Conservation (phyloP, 2,888 invertebrate species). For the Rugalucina vietnamica region DNA sequence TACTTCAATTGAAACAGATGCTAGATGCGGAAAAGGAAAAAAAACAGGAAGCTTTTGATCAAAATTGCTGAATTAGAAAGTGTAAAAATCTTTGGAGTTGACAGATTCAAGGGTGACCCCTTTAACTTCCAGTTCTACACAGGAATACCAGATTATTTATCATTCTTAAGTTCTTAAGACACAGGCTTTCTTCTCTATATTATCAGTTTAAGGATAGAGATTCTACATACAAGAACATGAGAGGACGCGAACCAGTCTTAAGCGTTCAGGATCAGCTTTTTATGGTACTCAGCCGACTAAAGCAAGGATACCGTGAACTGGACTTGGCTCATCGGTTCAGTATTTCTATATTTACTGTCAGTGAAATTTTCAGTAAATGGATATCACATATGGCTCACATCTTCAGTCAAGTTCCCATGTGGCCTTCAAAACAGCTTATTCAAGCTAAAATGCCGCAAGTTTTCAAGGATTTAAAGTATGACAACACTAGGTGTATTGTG, state of each 20-base stretch:
- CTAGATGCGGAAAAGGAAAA: no score
- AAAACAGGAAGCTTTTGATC: no score
- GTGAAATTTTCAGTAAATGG: background rate
- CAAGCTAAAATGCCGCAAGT: no score
- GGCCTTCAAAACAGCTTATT: no score
- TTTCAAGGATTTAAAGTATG: no score
- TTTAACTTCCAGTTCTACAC: constrained; percentile 3
- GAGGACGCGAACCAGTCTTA: background rate
- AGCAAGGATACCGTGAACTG: background rate
- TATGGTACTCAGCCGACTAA: background rate
- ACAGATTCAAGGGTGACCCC: background rate
- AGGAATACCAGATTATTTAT: background rate
- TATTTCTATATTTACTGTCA: background rate
- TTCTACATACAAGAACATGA: background rate
- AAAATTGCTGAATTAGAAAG: no score
- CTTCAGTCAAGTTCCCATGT: no score
- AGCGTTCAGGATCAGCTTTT: background rate
- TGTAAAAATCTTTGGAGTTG: background rate
- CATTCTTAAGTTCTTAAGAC: background rate
- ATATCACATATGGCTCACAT: no score
- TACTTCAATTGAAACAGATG: no score
- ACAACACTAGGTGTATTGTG: constrained; percentile 16
- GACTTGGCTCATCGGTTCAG: background rate
- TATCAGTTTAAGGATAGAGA: background rate
- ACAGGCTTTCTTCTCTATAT: background rate